Evolutionary conservation across 2,888 invertebrate species (phyloP), one percentile per base, ranked within the genome.

Genomic region (Drosophila gaucha): DNA sequence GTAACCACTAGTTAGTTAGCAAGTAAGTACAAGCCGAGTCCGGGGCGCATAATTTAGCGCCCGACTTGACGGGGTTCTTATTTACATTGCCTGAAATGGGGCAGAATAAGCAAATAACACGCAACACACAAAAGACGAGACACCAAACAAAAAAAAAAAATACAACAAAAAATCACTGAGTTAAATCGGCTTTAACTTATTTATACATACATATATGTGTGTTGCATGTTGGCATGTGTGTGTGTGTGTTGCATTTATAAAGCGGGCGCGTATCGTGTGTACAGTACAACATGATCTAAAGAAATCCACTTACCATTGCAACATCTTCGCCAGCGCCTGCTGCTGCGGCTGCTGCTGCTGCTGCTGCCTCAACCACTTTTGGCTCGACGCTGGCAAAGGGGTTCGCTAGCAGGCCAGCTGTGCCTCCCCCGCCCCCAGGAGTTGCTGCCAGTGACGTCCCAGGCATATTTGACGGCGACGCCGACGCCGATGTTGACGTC

Each of bases 301-400:
- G 55, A 57, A 69, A 73, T 74, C 63, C 80, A 89, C 89, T 89
- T 79, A 89, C 89, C 89, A 85, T 71, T 82, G 78, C 78, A 74
- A 67, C 84, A 66, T 82, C 86, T 74, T 72, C 79, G 59, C 49
- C 62, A 47, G 62, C 64, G 69, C 44, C 57, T 38, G 44, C 41
- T 36, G 50, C 64, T 18, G 64, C 28, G 8, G 46, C 18, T n/a
- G 49, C 24, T 0, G 47, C 18, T 8, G 36, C 58, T 5, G 49
- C 39, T 16, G 39, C 50, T 39, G 38, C 57, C 46, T 63, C 75
- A 33, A 46, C 59, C 22, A 46, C 74, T 67, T 80, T 78, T 41
- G 71, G 49, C 33, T 65, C 65, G 33, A 60, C 51, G 43, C 67
- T 66, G 49, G 73, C 73, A 67, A 82, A 78, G 68, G 82, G 67